Base-by-base conservation (phyloP, 2,888 invertebrate genomes). In the Hemistola chrysoprasaria region DNA sequence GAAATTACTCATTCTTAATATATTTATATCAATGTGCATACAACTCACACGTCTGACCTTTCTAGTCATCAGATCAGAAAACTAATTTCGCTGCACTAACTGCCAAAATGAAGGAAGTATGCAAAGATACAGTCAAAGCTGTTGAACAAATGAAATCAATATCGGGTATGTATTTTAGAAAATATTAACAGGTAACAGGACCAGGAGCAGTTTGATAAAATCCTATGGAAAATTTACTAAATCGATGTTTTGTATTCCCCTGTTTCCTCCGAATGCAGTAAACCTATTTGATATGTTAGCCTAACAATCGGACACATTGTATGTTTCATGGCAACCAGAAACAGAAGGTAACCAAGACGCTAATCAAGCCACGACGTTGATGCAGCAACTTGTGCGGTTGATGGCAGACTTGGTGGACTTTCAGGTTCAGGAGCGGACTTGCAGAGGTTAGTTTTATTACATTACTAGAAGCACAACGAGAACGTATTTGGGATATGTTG, bases 341-440 rank as follows among this genome's bases (percentile, higher is more conserved):
- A 60, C 58, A 24, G 63, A 70, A 9, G 61, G 65, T 1, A 55
- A 52, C 0, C 60, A 64, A 2, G 66, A 76, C 1, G 64, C 62
- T 0, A 44, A 58, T 0, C 55, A 63, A 26, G 59, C 81, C 0
- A 51, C 71, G 0, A 61, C 68, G 0, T 50, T 87, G 30, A 86
- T 87, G 86, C 78, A 80, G 50, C 79, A 82, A 27, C 53, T 87
- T 2, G 71, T 83, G 0, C 55, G 59, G 2, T 65, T 87, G 6
- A 75, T 87, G 73, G 59, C 71, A 0, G 84, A 86, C 1, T 55
- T 87, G 9, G 75, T 87, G 0, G 76, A 86, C 30, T 77, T 68
- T 11, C 81, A 86, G 48, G 86, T 87, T 0, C 70, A 82, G 23
- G 74, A 82, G 54, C 77, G 70, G 46, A 85, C 84, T 0, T 86